Conservation (phyloP, 92 coral and sea anemone species). For the Siderastrea radians region DNA sequence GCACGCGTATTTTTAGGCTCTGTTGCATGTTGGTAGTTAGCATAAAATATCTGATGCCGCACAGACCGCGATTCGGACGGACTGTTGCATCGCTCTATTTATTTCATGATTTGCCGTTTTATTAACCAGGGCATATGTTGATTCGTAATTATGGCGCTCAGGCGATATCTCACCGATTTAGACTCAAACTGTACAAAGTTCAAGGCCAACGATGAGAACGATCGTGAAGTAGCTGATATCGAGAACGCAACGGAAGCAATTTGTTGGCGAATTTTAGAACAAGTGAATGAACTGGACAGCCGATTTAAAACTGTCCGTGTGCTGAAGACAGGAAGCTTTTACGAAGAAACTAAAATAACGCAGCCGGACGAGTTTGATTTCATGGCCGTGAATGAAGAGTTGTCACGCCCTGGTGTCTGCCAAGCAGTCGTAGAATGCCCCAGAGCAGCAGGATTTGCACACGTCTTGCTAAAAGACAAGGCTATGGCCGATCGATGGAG, state of each 20-base stretch:
- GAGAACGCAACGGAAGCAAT: background rate
- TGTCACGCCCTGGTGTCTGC: slow-evolving; percentile 38
- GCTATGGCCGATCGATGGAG: background rate
- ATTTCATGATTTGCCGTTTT: no score
- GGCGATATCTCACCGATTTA: background rate
- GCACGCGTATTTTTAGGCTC: no score
- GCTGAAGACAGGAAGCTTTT: slow-evolving; percentile 45
- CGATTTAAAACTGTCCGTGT: background rate
- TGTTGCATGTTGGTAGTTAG: no score
- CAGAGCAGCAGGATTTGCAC: background rate
- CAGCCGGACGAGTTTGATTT: slow-evolving; percentile 56
- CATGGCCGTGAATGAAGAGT: slow-evolving; percentile 26
- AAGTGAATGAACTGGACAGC: background rate
- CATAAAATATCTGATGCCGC: no score
- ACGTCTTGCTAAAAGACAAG: background rate
- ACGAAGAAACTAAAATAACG: slow-evolving; percentile 43
- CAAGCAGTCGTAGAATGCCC: background rate
- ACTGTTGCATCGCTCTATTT: no score
- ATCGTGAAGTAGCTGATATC: background rate
- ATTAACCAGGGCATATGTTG: no score
- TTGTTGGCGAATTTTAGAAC: background rate
- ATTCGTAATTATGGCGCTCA: background rate
- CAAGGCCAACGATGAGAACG: background rate
- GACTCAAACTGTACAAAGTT: background rate
- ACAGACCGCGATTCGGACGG: no score